Base-by-base conservation (phyloP, 2,113 vertebrate genomes). In the Pangasianodon hypophthalmus region DNA sequence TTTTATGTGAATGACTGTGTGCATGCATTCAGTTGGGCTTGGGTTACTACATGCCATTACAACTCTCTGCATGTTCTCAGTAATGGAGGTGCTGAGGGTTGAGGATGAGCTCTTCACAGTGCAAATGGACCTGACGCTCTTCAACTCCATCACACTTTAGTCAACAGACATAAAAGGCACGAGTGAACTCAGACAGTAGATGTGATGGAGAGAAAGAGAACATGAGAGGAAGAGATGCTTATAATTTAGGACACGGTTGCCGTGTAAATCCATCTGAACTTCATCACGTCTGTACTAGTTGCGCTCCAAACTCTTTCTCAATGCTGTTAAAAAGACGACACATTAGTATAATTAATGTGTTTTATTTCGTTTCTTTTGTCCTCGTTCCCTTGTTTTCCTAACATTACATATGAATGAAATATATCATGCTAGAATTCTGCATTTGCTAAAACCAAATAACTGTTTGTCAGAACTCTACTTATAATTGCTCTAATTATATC, bases 51-150 rank as follows among this genome's bases (percentile, higher is more conserved):
- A 41, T 81, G 73, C 58, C 54, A 32, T 69, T 89, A 73, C 75
- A 69, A n/a, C 79, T 29, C 79, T 67, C 41, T 8, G 21, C 32
- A 41, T 87, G 52, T 69, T 67, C 54, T 58, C 69, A 24, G 54
- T 90, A 90, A 90, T 90, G 91, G 87, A 79, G 87, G n/a, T 79
- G 52, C 81, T 79, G 84, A 80, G 89, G 69, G 87, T 52, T 87
- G 56, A 21, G 71, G 50, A 87, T 85, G 64, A 85, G 89, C 80
- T 87, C 82, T 90, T 52, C 86, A 88, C 62, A 58, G 80, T 71
- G 41, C 54, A 87, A 89, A 90, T 87, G 87, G 87, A 44, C 73
- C 44, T 24, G 86, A 84, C 29, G 62, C 54, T 52, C 62, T 60
- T 73, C 58, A 3, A 64, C 87, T 82, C 21, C 50, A 46, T 71